Base-by-base conservation (phyloP, 2,797 vertebrate genomes). In the Megalops cyprinoides region DNA sequence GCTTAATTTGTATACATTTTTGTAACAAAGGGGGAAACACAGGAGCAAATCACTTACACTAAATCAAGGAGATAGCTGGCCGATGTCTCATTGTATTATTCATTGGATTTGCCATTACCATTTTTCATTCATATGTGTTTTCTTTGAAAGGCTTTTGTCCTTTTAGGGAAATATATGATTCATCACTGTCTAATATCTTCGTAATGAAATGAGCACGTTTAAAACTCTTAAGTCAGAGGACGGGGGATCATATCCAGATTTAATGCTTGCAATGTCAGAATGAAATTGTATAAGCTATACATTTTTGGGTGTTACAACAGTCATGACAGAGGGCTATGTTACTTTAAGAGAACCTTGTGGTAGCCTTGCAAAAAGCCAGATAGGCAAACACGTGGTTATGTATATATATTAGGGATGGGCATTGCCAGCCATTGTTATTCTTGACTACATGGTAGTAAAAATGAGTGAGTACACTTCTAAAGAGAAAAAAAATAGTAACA, bases 1-100 rank as follows among this genome's bases (percentile, higher is more conserved):
- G 51, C 15, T 58, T 39, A 78, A 56, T 82, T 78, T 82, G 62
- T 82, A 74, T 37, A 53, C 25, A 34, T 82, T 56, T 82, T 42
- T 60, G 62, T 74, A 56, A 78, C 53, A 25, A 31, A 67, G 48
- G 23, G 23, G 18, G 25, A 46, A 71, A 74, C 37, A 20, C 69
- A 60, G 10, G 31, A 51, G 28, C 14, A 37, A 74, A 73, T 55
- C 34, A n/a, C 25, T 49, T n/a, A 58, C 55, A 51, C 34, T 80
- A 42, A 79, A 73, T 42, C 9, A 28, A 23, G 18, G 71, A 31
- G 25, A 44, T 8, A 48, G 58, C 23, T 78, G n/a, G 23, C 15
- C 2, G 37, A 9, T 25, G 12, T 48, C 44, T 48, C 73, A 20
- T 62, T 83, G 51, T 77, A 73, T 77, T 73, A 39, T 51, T 56